phyloP scores from a whole-genome alignment of 2,888 invertebrate species.

The Lottia scabra region DNA sequence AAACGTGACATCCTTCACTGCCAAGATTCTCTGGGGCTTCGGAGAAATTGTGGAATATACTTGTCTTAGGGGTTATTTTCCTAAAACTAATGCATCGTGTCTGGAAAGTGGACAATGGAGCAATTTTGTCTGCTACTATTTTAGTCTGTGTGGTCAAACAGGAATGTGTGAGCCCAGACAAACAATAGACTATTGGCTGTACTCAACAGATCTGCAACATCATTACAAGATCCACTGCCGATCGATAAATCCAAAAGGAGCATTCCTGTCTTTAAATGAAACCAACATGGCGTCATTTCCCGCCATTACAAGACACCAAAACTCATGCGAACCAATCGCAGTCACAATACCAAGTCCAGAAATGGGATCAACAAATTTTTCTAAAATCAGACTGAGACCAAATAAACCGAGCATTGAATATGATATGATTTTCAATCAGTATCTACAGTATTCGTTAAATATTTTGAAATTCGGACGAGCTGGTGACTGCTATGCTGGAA shows the following conservation, averaged over 20 bases:
- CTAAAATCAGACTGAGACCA: neutral
- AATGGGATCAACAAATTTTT: neutral
- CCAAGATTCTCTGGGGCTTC: neutral
- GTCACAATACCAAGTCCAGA: neutral
- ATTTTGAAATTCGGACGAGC: neutral
- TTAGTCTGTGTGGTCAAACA: neutral
- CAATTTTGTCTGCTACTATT: neutral
- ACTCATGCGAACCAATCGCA: neutral
- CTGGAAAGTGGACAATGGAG: neutral
- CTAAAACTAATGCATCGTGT: neutral
- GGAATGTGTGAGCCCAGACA: neutral
- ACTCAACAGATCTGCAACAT: neutral
- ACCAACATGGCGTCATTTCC: neutral
- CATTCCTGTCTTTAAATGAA: neutral
- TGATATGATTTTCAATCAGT: neutral
- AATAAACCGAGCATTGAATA: neutral
- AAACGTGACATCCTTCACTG: neutral
- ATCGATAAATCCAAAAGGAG: neutral
- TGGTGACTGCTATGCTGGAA: neutral
- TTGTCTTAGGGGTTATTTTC: neutral
- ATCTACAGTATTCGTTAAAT: neutral
- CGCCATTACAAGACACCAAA: neutral
- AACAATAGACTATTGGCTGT: neutral
- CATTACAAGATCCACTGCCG: neutral
- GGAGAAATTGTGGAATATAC: neutral